Percentiles rank a stretch among this genome's conserved stretches.
These are phyloP conservation scores for Drosophila malerkotliana DNA, from an alignment of 1,140 invertebrate species.

Conservation along the genomic window DNA sequence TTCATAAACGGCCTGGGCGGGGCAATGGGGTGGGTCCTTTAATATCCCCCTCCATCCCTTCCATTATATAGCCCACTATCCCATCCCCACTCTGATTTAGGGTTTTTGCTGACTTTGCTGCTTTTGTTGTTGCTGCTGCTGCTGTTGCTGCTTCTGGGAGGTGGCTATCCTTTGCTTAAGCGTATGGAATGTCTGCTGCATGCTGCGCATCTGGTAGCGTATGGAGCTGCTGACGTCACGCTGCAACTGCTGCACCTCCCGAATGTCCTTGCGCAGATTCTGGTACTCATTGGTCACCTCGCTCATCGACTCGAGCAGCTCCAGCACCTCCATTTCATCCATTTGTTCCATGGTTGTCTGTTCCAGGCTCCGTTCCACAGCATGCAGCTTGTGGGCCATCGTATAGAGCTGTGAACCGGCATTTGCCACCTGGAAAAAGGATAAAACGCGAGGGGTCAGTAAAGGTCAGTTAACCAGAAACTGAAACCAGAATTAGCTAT, in stretches of 20 bases:
- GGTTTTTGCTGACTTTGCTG: constrained; percentile 20
- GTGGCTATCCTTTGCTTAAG: constrained; percentile 78
- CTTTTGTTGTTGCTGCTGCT: constrained; percentile 27
- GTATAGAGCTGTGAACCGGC: constrained; percentile 81
- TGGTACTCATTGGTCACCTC: constrained; percentile 86
- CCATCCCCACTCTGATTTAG: background rate
- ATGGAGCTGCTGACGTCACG: constrained; percentile 86
- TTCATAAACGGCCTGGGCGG: constrained; percentile 45
- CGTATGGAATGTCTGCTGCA: constrained; percentile 81
- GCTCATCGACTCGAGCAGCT: constrained; percentile 85
- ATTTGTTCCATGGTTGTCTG: constrained; percentile 77
- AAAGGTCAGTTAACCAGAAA: constrained; percentile 1
- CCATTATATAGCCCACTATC: background rate
- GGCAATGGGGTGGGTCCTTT: background rate
- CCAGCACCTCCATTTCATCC: constrained; percentile 85
- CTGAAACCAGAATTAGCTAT: background rate
- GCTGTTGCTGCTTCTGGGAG: constrained; percentile 43
- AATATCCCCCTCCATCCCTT: background rate
- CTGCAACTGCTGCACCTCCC: constrained; percentile 86
- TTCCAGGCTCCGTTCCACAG: constrained; percentile 77
- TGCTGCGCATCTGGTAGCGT: constrained; percentile 78
- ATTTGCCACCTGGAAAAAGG: constrained; percentile 63
- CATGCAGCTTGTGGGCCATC: constrained; percentile 78
- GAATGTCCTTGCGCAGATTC: constrained; percentile 86
- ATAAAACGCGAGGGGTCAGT: background rate